Conservation (phyloP, 1,140 invertebrate species). For the Drosophila baimaii region DNA sequence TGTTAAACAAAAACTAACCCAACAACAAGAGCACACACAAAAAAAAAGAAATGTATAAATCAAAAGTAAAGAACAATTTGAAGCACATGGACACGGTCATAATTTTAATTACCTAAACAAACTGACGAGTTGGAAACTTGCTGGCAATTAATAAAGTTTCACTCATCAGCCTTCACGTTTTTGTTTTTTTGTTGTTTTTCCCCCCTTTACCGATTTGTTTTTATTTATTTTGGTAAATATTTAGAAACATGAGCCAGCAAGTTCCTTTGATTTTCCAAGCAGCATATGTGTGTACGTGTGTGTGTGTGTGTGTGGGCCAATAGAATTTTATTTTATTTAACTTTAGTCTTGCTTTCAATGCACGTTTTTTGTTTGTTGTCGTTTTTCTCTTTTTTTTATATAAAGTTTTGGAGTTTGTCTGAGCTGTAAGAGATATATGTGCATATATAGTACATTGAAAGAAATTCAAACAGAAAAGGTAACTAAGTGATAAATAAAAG, state of each 20-base stretch:
- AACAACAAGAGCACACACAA: background rate
- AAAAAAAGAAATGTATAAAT: constrained; percentile 17
- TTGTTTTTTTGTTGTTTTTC: background rate
- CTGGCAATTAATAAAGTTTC: constrained; percentile 74
- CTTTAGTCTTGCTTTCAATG: background rate
- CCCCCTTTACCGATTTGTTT: constrained; percentile 11
- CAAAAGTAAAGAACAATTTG: constrained; percentile 45
- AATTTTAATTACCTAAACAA: constrained; percentile 81
- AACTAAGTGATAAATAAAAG: background rate
- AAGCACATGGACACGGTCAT: constrained; percentile 47
- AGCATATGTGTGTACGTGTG: background rate
- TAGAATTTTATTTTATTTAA: constrained; percentile 30
- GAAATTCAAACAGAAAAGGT: background rate
- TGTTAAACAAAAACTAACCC: constrained; percentile 23
- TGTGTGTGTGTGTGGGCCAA: background rate
- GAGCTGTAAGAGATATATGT: background rate
- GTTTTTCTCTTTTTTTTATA: too few species aligned
- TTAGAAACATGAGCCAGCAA: constrained; percentile 55
- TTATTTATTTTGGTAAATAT: constrained; percentile 62
- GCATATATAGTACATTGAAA: background rate
- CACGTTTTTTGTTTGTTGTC: constrained; percentile 3
- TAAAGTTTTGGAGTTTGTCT: constrained; percentile 12
- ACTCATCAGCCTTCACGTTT: constrained; percentile 8
- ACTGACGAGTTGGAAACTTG: constrained; percentile 64
- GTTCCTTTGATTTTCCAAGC: constrained; percentile 35